Conservation (phyloP, 2,888 invertebrate species). For the Furcula furcula region DNA sequence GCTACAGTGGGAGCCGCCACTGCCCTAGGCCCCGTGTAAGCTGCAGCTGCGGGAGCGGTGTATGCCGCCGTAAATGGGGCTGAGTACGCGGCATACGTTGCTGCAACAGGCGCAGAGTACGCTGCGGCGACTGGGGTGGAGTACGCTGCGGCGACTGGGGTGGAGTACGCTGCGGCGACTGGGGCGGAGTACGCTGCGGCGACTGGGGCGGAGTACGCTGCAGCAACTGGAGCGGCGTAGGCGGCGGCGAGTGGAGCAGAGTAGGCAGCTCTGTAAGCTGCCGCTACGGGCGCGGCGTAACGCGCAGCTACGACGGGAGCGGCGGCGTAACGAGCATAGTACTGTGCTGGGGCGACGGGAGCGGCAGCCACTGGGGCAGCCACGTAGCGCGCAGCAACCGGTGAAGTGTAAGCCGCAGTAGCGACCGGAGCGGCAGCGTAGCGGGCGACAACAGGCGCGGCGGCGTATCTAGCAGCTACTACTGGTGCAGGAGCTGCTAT, state of each 20-base stretch:
- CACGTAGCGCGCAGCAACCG: slow-evolving; percentile 34
- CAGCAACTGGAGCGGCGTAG: slow-evolving; percentile 9
- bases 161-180: slow-evolving; percentile 11
- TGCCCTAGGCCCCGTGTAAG: slow-evolving; percentile 18
- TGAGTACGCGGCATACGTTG: slow-evolving; percentile 23
- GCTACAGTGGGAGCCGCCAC: slow-evolving; percentile 33
- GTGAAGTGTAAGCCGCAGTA: slow-evolving; percentile 23
- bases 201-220: slow-evolving; percentile 10
- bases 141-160: slow-evolving; percentile 8
- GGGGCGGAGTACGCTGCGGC: slow-evolving; percentile 15
- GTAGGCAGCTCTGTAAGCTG: slow-evolving; percentile 11
- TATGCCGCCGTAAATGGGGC: neutral
- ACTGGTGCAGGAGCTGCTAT: slow-evolving; percentile 34
- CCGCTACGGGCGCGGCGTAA: slow-evolving; percentile 13
- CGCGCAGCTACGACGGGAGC: slow-evolving; percentile 24
- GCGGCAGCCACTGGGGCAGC: slow-evolving; percentile 23
- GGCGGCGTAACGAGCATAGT: slow-evolving; percentile 6
- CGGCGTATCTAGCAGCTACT: slow-evolving; percentile 35
- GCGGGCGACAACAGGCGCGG: slow-evolving; percentile 30
- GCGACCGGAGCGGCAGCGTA: slow-evolving; percentile 26
- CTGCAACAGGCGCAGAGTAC: slow-evolving; percentile 12
- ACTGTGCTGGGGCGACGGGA: slow-evolving; percentile 22
- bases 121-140: slow-evolving; percentile 16
- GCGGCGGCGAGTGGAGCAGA: slow-evolving; percentile 22
- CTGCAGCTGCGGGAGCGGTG: slow-evolving; percentile 17